Base-by-base conservation (phyloP, 2,113 vertebrate genomes). In the Mus pahari region DNA sequence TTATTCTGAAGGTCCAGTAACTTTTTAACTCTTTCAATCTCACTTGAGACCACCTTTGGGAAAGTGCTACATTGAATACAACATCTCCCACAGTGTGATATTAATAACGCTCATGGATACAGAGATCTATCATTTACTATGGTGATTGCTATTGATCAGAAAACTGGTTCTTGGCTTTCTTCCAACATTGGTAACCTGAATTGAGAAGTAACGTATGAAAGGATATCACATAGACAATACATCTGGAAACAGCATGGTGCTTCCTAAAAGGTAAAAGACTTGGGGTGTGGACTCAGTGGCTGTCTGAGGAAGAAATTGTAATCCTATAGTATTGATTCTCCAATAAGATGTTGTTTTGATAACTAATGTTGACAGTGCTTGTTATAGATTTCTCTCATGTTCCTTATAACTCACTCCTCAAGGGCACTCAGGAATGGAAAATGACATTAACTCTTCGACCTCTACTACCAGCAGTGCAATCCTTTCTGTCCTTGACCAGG, bases 271-370 rank as follows among this genome's bases (percentile, higher is more conserved):
- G 22, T 74, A 71, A 22, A 42, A 26, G 45, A 70, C 11, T 71
- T 58, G 50, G 26, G 19, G 3, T 28, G 13, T 60, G 92, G 13
- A 78, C 94, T 83, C 13, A 92, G 5, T 87, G 55, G 14, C 3
- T 75, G 0, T 75, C 62, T 81, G 28, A 92, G n/a, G 84, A 87
- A 28, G 86, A 83, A 94, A 89, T 9, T 26, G 68, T 88, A 86
- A 77, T 66, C 13, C 19, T 55, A 53, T 53, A 93, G 82, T 75
- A 90, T 71, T 94, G 62, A 91, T 70, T 89, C 58, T 86, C n/a
- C 45, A 71, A 28, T 87, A 87, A 91, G 95, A 84, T n/a, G 48
- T 78, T 90, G 58, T 39, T 96, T 95, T 94, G 68, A 87, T 95
- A 94, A 60, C 58, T 22, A 28, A 90, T 58, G 28, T 92, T 83